Evolutionary conservation across 2,113 vertebrate genomes (phyloP), one percentile per base, ranked within the genome.

Genomic region (Scopus umbretta): DNA sequence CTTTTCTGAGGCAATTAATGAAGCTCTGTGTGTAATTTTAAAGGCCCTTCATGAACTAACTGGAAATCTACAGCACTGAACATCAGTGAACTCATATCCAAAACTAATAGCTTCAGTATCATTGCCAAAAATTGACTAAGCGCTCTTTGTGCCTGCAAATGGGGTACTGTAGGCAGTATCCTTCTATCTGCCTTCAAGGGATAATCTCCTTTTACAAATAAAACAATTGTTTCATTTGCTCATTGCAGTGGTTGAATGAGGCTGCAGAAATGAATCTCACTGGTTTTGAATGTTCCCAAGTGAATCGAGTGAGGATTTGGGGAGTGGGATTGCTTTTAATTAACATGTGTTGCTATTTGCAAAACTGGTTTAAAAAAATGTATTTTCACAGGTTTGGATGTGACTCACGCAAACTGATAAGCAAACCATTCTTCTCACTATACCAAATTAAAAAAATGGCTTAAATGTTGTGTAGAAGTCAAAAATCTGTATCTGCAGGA

Each of bases 151-250:
- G 89, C 84, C 87, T 92, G 74, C 94, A 90, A 97, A 93, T 6
- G 85, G 93, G 63, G 90, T 90, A 96, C 96, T 94, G 95, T 63
- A 94, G 96, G 96, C 92, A 95, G 88, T 55, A 95, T 90, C 90
- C 92, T 93, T 63, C 94, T 80, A 73, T 96, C 96, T 96, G 95
- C 95, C 97, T 97, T 92, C 84, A 90, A 95, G 94, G 91, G 92
- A 95, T 92, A 97, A 96, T 96, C 94, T 96, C 89, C 91, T 95
- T 81, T 96, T 83, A 97, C 96, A 96, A 97, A 96, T 95, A 95
- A 94, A 97, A 95, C 95, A 95, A 95, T 95, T 92, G 95, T 95
- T 97, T 95, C 94, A 94, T 91, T 89, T 95, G 96, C 91, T 91
- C 42, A 34, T 55, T 91, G 94, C 92, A 70, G 8, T 62, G 74